Conservation (phyloP, 1,140 invertebrate genomes). For the Stegodyphus mimosarum region DNA sequence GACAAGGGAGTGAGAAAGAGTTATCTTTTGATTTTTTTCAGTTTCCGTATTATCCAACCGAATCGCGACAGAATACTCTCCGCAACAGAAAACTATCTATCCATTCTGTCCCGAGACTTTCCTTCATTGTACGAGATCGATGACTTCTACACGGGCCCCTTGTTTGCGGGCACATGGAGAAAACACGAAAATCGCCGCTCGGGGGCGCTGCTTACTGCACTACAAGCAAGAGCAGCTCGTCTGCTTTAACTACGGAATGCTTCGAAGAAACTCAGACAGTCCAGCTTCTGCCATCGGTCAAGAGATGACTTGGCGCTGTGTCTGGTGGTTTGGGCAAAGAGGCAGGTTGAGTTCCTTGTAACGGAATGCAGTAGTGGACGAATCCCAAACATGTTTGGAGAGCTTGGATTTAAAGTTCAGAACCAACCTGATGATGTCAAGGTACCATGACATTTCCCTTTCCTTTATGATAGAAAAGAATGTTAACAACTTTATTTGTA, state of each 20-base stretch:
- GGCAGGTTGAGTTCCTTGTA: background rate
- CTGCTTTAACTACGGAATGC: slow-evolving; percentile 7
- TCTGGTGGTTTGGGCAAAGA: background rate
- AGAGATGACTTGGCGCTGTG: background rate
- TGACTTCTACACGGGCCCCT: slow-evolving; percentile 13
- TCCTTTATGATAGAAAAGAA: background rate
- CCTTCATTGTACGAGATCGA: slow-evolving; percentile 13
- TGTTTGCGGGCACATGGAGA: background rate
- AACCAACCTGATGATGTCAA: too few species aligned
- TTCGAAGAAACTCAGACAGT: background rate
- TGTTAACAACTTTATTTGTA: background rate
- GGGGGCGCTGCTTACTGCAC: slow-evolving; percentile 4
- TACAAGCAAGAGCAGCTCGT: background rate
- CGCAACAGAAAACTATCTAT: background rate
- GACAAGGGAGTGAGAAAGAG: too few species aligned
- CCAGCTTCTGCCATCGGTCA: background rate
- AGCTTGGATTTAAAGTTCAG: too few species aligned
- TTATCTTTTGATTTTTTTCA: too few species aligned
- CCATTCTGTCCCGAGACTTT: background rate
- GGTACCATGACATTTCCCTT: background rate
- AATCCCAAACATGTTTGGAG: background rate
- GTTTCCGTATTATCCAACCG: too few species aligned
- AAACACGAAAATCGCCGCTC: background rate
- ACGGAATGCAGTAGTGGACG: background rate
- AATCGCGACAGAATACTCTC: too few species aligned